These are phyloP conservation scores for Campylomormyrus numenius DNA, from an alignment of 2,113 vertebrate genomes.

Conservation along the genomic window DNA sequence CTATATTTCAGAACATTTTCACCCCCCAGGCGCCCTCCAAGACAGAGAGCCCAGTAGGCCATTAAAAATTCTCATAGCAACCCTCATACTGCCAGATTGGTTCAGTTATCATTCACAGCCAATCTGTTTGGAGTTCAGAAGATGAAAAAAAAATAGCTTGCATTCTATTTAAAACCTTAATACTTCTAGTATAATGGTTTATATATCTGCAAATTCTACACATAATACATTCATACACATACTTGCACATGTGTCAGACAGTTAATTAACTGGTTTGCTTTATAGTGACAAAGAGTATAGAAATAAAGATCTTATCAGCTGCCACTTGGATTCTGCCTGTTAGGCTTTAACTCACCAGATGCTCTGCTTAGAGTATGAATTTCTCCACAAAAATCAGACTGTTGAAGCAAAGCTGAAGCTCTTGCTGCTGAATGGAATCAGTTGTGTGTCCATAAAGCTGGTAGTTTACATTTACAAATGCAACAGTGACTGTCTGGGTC, in stretches of 20 bases:
- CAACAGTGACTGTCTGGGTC: neutral
- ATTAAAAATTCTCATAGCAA: constrained; percentile 10
- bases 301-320: neutral
- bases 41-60: neutral
- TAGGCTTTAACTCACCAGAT: neutral
- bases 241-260: neutral
- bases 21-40: neutral
- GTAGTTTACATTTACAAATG: neutral
- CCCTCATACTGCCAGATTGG: neutral
- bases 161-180: neutral
- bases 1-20: neutral
- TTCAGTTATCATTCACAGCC: neutral
- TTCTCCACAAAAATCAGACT: neutral
- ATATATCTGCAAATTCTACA: neutral
- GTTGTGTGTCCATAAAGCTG: neutral
- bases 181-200: neutral
- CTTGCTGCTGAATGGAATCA: neutral
- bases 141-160: neutral
- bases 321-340: neutral
- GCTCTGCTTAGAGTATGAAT: neutral
- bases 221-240: neutral
- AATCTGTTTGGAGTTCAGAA: constrained; percentile 3
- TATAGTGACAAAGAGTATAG: neutral
- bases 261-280: neutral
- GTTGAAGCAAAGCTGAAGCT: neutral